Conservation (phyloP, 1,140 invertebrate genomes). For the Cydia splendana region DNA sequence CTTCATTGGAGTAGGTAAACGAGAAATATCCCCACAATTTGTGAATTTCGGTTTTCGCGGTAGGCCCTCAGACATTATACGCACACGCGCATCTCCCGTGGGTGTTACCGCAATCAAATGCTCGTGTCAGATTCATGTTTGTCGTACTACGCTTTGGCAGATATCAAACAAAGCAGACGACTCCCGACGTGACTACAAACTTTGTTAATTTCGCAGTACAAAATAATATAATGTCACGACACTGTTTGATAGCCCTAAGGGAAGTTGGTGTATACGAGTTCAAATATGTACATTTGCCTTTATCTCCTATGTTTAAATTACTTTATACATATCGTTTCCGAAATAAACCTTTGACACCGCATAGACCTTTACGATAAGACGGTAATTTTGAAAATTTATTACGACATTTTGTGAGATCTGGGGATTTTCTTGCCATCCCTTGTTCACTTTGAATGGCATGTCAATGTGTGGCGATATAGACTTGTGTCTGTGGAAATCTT, state of each 20-base stretch:
- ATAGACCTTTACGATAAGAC: background rate
- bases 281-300: slow-evolving; percentile 15
- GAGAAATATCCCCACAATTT: no score
- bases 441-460: background rate
- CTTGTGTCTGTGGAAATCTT: background rate
- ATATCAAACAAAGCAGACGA: background rate
- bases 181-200: background rate
- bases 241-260: background rate
- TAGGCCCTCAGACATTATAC: no score
- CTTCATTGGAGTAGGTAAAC: no score
- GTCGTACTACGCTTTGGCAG: background rate
- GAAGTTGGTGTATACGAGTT: background rate
- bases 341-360: background rate
- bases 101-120: background rate
- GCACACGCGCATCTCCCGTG: no score
- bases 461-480: background rate
- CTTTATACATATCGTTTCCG: background rate
- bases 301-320: background rate
- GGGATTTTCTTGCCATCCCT: slow-evolving; percentile 10
- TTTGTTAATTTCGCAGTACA: slow-evolving; percentile 18
- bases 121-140: background rate
- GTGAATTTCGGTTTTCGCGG: no score
- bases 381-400: slow-evolving; percentile 15
- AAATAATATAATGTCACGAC: slow-evolving; percentile 11
- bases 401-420: background rate